Evolutionary conservation across 2,888 invertebrate genomes (phyloP), one percentile per base, ranked within the genome.

Genomic region (Xanthorhoe designata): DNA sequence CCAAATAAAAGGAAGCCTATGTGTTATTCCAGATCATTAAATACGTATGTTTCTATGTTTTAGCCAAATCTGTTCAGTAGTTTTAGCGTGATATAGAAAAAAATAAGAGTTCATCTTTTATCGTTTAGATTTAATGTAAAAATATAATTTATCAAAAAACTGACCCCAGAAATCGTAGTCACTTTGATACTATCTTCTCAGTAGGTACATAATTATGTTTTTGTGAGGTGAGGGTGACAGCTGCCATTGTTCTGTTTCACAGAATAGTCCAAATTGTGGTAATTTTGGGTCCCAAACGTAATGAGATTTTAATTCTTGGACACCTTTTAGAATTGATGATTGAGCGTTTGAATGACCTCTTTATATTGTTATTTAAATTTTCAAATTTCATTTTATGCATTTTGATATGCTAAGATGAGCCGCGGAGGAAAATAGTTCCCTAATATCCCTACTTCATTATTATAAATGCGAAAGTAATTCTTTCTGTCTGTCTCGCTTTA

Each of bases 261-360:
- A 61, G 72, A 78, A 78, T 73, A 71, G 58, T 71, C 71, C 35
- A 75, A 80, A 80, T 81, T 81, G 65, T 68, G 61, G 77, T 70
- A 65, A 78, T 77, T 78, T 78, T 64, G 70, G 24, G 72, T 70
- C 67, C 73, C 73, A 70, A 72, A 72, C 71, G 65, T 81, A 82
- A 83, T 79, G 82, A 75, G 71, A 66, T 75, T 83, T 82, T 81
- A 82, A 82, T 82, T 74, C 60, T 62, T 58, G 69, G 75, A 77
- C 78, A 79, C 77, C 77, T 81, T 77, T 76, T 73, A 61, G 69
- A 65, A 72, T 74, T 73, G 68, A 72, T 75, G 73, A 72, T 61
- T 67, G 62, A 66, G 61, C 50, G 54, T 58, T 70, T 65, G 59
- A 63, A 60, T 57, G 35, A 29, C 51, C 59, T 61, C 65, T 62